phyloP scores from a whole-genome alignment of 2,113 vertebrate species.

The Pomatorhinus ruficollis region DNA sequence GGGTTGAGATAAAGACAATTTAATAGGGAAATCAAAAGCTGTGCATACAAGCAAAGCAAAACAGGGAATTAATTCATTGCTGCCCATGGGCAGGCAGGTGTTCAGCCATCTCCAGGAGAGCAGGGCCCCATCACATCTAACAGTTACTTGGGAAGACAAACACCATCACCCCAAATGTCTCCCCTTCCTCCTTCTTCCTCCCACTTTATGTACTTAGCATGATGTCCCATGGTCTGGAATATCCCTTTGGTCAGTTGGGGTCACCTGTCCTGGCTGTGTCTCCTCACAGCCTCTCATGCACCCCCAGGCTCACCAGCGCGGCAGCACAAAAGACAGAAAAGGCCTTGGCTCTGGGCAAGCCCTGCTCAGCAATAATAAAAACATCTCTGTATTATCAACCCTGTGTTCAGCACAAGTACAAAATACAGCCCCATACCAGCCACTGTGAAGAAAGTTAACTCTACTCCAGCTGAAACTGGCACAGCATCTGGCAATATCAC shows the following conservation, averaged over 20 bases:
- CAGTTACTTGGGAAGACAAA: not conserved
- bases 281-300: not conserved
- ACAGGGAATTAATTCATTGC: not conserved
- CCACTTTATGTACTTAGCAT: not conserved
- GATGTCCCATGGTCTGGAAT: not conserved
- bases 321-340: not conserved
- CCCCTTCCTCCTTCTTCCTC: not conserved
- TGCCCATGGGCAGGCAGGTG: not conserved
- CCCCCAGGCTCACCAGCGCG: fast-evolving
- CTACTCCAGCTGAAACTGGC: not conserved
- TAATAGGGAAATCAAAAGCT: not conserved
- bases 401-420: not conserved
- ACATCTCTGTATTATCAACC: not conserved
- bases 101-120: not conserved
- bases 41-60: not conserved
- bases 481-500: not conserved
- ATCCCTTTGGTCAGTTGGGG: not conserved
- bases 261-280: not conserved
- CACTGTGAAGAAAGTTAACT: not conserved
- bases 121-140: not conserved
- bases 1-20: not conserved
- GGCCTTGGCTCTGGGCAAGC: not conserved
- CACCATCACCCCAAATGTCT: not conserved
- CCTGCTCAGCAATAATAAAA: not conserved
- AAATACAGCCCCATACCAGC: not conserved